Evolutionary conservation across 2,797 vertebrate genomes (phyloP).

Genomic region (Lemur catta): DNA sequence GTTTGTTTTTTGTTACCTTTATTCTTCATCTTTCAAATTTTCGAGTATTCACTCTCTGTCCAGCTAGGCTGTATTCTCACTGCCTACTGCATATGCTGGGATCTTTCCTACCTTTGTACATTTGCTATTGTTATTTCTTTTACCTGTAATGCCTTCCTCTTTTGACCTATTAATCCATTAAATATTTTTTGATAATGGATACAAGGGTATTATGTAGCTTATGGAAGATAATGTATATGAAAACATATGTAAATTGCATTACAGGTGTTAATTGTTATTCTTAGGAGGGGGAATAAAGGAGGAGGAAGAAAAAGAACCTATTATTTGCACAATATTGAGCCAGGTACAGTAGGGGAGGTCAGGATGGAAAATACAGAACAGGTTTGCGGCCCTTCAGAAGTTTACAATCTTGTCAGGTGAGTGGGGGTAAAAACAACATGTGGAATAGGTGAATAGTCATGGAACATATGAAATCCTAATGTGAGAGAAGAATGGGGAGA

Average conservation of each 20-base stretch:
- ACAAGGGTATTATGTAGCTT: background rate
- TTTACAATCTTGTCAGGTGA: background rate
- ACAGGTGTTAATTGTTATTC: background rate
- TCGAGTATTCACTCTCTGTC: background rate
- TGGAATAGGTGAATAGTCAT: background rate
- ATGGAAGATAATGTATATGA: background rate
- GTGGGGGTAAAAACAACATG: background rate
- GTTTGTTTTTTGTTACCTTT: background rate
- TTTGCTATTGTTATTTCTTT: background rate
- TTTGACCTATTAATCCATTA: background rate
- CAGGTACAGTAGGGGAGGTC: background rate
- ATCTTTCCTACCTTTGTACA: background rate
- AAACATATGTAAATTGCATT: slow-evolving; percentile 1
- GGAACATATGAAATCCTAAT: too few species aligned
- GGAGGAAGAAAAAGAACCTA: background rate
- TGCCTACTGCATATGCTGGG: background rate
- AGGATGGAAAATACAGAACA: background rate
- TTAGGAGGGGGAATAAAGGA: background rate
- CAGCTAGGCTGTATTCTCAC: background rate
- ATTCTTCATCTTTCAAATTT: background rate
- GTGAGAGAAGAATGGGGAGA: background rate
- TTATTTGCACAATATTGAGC: background rate
- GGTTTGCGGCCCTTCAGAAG: background rate
- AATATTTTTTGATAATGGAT: slow-evolving; percentile 7
- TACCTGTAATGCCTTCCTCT: background rate